phyloP scores from a whole-genome alignment of 92 coral and sea anemone species.

The Porites lobata region DNA sequence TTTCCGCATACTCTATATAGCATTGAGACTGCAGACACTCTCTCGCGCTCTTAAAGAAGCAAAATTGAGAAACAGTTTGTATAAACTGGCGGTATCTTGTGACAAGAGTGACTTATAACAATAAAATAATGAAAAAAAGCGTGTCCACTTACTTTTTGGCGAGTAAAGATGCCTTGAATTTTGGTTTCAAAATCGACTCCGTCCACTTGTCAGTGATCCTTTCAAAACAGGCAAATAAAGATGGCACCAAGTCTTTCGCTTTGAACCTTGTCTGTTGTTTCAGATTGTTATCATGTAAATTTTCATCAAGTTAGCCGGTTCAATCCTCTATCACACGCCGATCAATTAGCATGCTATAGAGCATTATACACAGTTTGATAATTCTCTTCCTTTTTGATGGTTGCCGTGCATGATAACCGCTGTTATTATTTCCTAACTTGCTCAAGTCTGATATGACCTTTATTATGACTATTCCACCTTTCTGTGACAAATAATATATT shows the following conservation, averaged over 20 bases:
- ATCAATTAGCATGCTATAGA: conserved; percentile 4
- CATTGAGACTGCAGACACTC: no score
- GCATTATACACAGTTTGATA: conserved; percentile 1
- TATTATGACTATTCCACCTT: not conserved
- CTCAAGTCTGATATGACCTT: not conserved
- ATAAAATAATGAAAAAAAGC: not conserved
- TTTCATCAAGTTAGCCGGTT: not conserved
- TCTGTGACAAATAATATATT: not conserved
- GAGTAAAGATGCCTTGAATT: no score
- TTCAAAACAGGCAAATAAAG: not conserved
- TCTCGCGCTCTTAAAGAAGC: no score
- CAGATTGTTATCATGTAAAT: not conserved
- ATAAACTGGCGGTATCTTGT: no score
- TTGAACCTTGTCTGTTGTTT: not conserved
- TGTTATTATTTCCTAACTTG: not conserved
- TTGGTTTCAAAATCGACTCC: not conserved
- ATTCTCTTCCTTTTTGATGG: conserved; percentile 13
- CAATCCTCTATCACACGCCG: not conserved
- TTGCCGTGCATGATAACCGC: not conserved
- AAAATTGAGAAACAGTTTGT: no score
- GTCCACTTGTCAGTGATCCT: not conserved
- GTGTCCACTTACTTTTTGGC: conserved; percentile 12
- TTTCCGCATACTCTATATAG: not conserved
- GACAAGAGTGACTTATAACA: no score
- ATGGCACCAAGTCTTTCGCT: not conserved